These are phyloP conservation scores for Eulemur rubriventer DNA, from an alignment of 2,797 vertebrate genomes.

Conservation along the genomic window DNA sequence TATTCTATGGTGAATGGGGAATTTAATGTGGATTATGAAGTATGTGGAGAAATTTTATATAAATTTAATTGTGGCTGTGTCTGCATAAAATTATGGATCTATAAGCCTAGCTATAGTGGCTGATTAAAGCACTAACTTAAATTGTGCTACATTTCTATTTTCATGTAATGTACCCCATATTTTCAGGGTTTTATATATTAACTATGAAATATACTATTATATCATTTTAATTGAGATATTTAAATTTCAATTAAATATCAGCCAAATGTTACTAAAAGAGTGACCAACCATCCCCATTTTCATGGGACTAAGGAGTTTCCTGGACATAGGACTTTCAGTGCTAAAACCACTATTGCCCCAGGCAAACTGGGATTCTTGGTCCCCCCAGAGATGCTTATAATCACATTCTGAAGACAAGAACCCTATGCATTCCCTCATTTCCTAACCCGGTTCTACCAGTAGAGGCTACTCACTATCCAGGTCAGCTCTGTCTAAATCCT, in stretches of 20 bases:
- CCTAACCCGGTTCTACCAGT: not conserved
- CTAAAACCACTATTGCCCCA: not conserved
- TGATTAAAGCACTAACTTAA: not conserved
- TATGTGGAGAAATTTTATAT: not conserved
- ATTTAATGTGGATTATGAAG: not conserved
- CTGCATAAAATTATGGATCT: not conserved
- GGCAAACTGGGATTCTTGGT: not conserved
- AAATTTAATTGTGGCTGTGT: not conserved
- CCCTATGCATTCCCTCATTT: not conserved
- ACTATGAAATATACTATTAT: not conserved
- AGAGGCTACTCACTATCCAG: not conserved
- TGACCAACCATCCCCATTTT: not conserved
- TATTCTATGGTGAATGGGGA: not conserved
- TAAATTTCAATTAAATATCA: not conserved
- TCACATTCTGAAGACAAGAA: not conserved
- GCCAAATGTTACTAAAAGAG: not conserved
- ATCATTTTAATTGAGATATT: slow-evolving; percentile 23
- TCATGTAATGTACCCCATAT: not conserved
- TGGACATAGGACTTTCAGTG: not conserved
- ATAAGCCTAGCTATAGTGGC: not conserved
- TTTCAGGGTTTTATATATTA: not conserved
- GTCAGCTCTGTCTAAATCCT: not conserved
- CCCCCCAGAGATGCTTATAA: not conserved
- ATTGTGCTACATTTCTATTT: slow-evolving; percentile 1
- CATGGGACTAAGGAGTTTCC: not conserved